Evolutionary conservation across 2,113 vertebrate species (phyloP).

Genomic region (Thalassarche chlororhynchos): DNA sequence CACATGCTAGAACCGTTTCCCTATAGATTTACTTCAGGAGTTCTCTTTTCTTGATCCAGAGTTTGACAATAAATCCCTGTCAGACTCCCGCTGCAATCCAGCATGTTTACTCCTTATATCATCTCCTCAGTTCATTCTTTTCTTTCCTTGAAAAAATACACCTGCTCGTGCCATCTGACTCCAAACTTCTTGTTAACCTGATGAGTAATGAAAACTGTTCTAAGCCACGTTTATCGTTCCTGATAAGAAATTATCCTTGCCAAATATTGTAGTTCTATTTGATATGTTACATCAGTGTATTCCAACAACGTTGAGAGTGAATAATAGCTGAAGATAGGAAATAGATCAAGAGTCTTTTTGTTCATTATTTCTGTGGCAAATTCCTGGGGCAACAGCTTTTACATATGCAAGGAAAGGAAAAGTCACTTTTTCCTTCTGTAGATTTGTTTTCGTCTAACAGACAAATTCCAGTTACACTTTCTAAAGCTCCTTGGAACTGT

Average conservation of each 20-base stretch:
- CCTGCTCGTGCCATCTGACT: not conserved
- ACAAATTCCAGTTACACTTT: not conserved
- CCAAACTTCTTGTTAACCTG: not conserved
- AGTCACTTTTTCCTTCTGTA: not conserved
- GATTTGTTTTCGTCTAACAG: not conserved
- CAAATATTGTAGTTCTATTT: not conserved
- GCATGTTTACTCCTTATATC: rapidly evolving
- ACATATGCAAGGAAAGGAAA: not conserved
- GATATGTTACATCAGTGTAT: not conserved
- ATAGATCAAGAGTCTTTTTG: not conserved
- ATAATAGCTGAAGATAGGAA: not conserved
- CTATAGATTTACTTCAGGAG: not conserved
- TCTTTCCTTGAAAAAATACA: not conserved
- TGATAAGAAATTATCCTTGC: not conserved
- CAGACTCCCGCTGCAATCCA: not conserved
- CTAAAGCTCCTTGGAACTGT: not conserved
- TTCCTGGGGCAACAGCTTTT: not conserved
- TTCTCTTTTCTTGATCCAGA: not conserved
- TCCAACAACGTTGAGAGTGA: not conserved
- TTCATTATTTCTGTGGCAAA: not conserved
- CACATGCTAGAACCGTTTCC: rapidly evolving
- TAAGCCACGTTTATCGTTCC: not conserved
- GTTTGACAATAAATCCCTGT: not conserved
- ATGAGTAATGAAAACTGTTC: not conserved
- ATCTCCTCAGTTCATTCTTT: not conserved